These are phyloP conservation scores for Ptychodera flava DNA, from an alignment of 35 echinoderm and acorn worm genomes.

Conservation along the genomic window DNA sequence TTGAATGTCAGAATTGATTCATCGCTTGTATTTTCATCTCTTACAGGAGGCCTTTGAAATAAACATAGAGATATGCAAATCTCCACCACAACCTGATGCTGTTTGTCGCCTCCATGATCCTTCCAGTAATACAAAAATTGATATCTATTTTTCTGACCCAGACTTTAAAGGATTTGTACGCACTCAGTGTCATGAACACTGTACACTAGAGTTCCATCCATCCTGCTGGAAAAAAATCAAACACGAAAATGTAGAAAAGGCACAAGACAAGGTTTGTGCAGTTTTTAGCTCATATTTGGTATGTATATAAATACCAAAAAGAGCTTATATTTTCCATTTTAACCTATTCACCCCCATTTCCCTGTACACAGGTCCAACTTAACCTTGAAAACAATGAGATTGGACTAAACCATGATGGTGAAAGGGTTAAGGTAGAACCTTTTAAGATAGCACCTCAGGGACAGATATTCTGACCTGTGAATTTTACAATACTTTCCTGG, in stretches of 20 bases:
- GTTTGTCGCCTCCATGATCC: conserved; percentile 26
- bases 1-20: too few relatives aligned
- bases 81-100: conserved; percentile 50
- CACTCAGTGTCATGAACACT: conserved; percentile 56
- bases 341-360: too few relatives aligned
- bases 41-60: conserved; percentile 31
- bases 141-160: conserved; percentile 75
- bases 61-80: conserved; percentile 34
- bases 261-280: conserved; percentile 17
- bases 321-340: too few relatives aligned
- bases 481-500: too few relatives aligned
- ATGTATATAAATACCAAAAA: too few relatives aligned
- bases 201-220: conserved; percentile 67
- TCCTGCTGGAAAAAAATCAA: conserved; percentile 75
- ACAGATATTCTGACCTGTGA: conserved; percentile 26
- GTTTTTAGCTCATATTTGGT: not conserved
- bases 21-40: too few relatives aligned
- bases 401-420: too few relatives aligned
- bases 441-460: too few relatives aligned
- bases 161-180: conserved; percentile 78
- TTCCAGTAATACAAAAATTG: conserved; percentile 29
- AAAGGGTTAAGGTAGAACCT: too few relatives aligned
- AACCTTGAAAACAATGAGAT: too few relatives aligned
- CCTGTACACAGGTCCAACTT: too few relatives aligned
- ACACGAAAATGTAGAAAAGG: not conserved